Evolutionary conservation across 2,113 vertebrate genomes (phyloP), one percentile per base, ranked within the genome.

Genomic region (Phylloscopus whistleri): DNA sequence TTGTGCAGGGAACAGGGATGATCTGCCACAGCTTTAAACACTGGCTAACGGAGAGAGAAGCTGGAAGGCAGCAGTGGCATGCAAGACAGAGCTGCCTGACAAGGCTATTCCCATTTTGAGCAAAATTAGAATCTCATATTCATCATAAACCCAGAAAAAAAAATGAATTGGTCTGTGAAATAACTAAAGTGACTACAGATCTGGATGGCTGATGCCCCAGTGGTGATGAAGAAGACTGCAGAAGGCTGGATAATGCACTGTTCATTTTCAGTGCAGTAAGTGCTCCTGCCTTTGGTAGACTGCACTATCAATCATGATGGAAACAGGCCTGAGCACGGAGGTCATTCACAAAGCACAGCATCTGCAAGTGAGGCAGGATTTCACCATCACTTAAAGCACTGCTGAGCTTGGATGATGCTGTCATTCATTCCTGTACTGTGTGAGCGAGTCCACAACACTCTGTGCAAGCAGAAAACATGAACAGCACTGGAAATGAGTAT

Each of bases 401-500:
- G 69, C 77, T 78, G 84, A 94, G 51, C 46, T 69, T 22, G 60
- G 46, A 74, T 51, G 35, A n/a, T 8, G 23, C 5, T 52, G 46
- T 49, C 49, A 49, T 69, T 96, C 41, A 49, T 23, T 52, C 53
- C 13, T 15, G 6, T 11, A 13, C 24, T 60, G 64, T 41, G 14
- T 1, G 1, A 80, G 76, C 0, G 0, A 89, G 16, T 64, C 46
- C 4, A 3, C 21, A 52, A 48, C 59, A 26, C 43, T 31, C 30
- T 28, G 49, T 21, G 66, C 15, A 49, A 3, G 46, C 44, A 86
- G 37, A 68, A 83, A 69, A 64, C 30, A 43, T 0, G 0, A 84
- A 18, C 48, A 44, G 43, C 26, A 20, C 33, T 81, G 60, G 51
- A 69, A 86, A 58, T 21, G 18, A 27, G 18, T 15, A 46, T 16